These are phyloP conservation scores for Fukomys damarensis DNA, from an alignment of 2,113 vertebrate species.

Conservation along the genomic window DNA sequence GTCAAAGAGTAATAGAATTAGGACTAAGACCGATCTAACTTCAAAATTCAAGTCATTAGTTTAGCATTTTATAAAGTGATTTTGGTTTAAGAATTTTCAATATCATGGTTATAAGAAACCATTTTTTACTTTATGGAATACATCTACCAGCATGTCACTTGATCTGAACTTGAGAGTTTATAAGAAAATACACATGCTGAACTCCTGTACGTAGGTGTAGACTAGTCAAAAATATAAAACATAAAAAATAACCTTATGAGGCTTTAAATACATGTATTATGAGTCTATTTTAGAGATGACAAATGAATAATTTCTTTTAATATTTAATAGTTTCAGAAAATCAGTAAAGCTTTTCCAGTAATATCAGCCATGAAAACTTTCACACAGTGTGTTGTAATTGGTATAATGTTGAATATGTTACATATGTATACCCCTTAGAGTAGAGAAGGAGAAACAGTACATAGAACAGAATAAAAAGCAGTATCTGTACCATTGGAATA, in stretches of 20 bases:
- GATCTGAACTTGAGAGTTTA: not conserved
- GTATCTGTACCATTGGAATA: not conserved
- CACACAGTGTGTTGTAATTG: not conserved
- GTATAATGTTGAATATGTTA: not conserved
- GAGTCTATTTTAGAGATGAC: not conserved
- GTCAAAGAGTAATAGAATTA: not conserved
- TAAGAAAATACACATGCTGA: not conserved
- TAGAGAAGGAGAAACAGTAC: not conserved
- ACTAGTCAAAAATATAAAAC: not conserved
- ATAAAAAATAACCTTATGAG: not conserved
- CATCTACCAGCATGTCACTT: not conserved
- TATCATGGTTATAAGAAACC: not conserved
- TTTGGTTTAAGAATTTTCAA: constrained; percentile 10
- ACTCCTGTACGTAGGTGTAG: not conserved
- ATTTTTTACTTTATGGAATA: not conserved
- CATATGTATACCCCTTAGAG: not conserved
- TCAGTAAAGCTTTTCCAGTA: not conserved
- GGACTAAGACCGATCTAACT: not conserved
- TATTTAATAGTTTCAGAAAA: not conserved
- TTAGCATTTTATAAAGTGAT: not conserved
- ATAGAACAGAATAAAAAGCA: not conserved
- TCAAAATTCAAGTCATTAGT: not conserved
- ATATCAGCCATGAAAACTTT: not conserved
- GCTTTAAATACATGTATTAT: not conserved
- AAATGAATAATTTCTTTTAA: not conserved